A percentile compares a stretch with the other conserved stretches of the same genome.
These are phyloP conservation scores for Nymphalis urticae DNA, from an alignment of 2,888 invertebrate genomes.

Conservation along the genomic window DNA sequence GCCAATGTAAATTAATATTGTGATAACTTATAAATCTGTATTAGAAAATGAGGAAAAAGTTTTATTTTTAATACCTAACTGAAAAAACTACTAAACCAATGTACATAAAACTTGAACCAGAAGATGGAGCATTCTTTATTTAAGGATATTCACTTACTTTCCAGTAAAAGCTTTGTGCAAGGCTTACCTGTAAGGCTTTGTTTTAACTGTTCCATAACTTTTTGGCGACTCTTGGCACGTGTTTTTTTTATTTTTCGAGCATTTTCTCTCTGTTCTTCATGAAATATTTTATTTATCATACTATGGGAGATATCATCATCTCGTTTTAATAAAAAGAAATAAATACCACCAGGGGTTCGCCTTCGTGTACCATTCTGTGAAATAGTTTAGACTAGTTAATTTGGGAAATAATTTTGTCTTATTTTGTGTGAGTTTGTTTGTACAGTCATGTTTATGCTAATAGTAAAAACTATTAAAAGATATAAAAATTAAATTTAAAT, in stretches of 20 bases:
- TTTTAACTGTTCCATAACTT: constrained; percentile 85
- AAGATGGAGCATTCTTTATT: no score
- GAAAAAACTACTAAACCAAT: no score
- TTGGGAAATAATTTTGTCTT: no score
- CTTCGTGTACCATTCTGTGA: constrained; percentile 88
- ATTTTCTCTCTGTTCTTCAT: constrained; percentile 82
- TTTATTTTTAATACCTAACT: no score
- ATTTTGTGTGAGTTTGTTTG: no score
- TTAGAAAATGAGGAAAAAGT: no score
- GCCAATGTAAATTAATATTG: no score
- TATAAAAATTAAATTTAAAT: no score
- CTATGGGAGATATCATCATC: constrained; percentile 85
- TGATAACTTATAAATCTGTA: no score
- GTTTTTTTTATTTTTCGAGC: constrained; percentile 80
- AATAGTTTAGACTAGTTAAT: neutral
- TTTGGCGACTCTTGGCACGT: constrained; percentile 80
- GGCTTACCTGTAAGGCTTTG: constrained; percentile 77
- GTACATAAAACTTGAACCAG: no score
- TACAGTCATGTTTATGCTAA: neutral
- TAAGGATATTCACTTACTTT: no score
- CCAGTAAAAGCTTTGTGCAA: neutral
- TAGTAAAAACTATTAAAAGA: no score
- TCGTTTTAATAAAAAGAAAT: constrained; percentile 89
- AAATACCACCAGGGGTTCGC: constrained; percentile 93
- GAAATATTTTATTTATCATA: constrained; percentile 86